Conservation (phyloP, 2,888 invertebrate genomes). For the Heliconius aoede region DNA sequence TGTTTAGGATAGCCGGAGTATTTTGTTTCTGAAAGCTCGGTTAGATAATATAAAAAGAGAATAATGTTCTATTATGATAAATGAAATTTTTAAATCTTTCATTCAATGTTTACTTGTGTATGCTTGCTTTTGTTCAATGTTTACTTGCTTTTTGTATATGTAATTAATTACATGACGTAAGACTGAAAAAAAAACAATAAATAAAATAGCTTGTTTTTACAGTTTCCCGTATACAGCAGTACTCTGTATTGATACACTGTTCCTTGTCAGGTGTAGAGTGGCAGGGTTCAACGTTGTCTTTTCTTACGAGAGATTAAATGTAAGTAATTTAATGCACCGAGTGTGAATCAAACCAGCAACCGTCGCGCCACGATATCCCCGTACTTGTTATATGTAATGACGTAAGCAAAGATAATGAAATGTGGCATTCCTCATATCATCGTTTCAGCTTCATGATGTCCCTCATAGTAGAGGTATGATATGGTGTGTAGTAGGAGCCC, state of each 20-base stretch:
- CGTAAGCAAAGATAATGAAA: not conserved
- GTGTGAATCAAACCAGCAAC: not conserved
- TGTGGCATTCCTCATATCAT: too few relatives aligned
- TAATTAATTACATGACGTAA: not conserved
- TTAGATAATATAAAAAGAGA: conserved; percentile 4
- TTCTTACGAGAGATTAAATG: not conserved
- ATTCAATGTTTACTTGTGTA: not conserved
- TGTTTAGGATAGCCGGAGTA: not conserved
- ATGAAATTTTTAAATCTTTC: not conserved
- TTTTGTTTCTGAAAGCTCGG: conserved; percentile 6
- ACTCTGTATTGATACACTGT: not conserved
- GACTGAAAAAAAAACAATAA: not conserved
- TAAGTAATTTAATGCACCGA: not conserved
- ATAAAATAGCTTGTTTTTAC: too few relatives aligned
- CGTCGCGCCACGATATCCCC: not conserved
- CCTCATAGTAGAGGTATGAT: too few relatives aligned
- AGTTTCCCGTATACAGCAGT: not conserved
- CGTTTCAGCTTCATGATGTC: too few relatives aligned
- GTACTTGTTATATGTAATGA: not conserved
- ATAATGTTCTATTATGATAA: not conserved
- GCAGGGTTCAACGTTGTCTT: not conserved
- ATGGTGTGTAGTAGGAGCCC: too few relatives aligned
- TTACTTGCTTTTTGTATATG: not conserved
- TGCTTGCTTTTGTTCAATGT: too few relatives aligned
- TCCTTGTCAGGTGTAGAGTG: not conserved